Percentiles rank a stretch among this genome's conserved stretches.
These are phyloP conservation scores for Arnoldichthys spilopterus DNA, from an alignment of 2,797 vertebrate species.

Conservation along the genomic window DNA sequence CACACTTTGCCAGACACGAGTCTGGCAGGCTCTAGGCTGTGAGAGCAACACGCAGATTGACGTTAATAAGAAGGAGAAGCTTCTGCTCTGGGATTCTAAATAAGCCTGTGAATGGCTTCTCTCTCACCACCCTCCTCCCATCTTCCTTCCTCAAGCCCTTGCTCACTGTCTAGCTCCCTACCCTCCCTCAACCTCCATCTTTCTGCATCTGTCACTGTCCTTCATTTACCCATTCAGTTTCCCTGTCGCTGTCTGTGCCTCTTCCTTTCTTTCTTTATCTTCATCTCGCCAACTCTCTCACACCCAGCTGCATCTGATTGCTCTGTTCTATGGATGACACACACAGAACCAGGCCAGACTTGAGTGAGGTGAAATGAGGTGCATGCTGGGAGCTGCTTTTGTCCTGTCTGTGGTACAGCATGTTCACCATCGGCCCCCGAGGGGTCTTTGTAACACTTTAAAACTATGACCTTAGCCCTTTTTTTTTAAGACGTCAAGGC, in stretches of 20 bases:
- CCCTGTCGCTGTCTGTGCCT: constrained; percentile 43
- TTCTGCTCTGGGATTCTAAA: constrained; percentile 32
- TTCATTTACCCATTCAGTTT: too few relatives aligned
- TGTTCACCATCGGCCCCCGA: constrained; percentile 32
- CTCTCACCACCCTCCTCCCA: neutral
- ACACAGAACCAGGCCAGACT: constrained; percentile 25
- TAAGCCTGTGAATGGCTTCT: constrained; percentile 30
- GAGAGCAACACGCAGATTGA: constrained; percentile 51
- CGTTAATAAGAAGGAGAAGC: constrained; percentile 53
- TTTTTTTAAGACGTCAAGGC: constrained; percentile 19
- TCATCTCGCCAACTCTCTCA: constrained; percentile 70
- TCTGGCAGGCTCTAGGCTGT: constrained; percentile 30
- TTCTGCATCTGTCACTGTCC: too few relatives aligned
- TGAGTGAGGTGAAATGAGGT: too few relatives aligned
- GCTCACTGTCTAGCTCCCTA: constrained; percentile 12
- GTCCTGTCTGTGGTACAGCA: constrained; percentile 30
- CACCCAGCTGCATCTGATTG: constrained; percentile 46
- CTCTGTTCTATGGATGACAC: constrained; percentile 65
- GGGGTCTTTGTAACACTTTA: constrained; percentile 30
- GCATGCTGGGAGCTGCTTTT: constrained; percentile 44
- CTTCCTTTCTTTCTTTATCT: constrained; percentile 54
- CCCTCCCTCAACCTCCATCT: neutral
- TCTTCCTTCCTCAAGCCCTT: neutral
- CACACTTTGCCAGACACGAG: neutral
- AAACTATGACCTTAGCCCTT: constrained; percentile 51